Evolutionary conservation across 2,888 invertebrate genomes (phyloP), one percentile per base, ranked within the genome.

Genomic region (Oscheius myriophilus): DNA sequence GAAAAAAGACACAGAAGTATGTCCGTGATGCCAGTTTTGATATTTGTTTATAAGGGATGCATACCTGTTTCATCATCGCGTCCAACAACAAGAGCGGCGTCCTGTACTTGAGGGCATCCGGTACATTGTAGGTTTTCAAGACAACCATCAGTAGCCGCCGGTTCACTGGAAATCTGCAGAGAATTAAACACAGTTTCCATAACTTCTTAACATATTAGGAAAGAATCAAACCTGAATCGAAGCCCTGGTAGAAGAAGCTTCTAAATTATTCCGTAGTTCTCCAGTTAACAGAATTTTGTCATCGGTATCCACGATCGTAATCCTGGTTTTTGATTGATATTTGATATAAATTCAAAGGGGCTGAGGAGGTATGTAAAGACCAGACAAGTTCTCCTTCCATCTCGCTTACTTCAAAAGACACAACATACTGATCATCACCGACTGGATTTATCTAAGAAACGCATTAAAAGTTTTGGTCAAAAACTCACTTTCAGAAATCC

Each of bases 401-500:
- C 62, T 61, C 61, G 9, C 33, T n/a, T 23, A 61, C 49, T n/a
- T 80, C 75, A 51, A 80, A 80, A 46, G 73, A 69, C 25, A 80
- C 69, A 33, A 76, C 70, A 51, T 75, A 80, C 43, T 72, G 70
- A 42, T 75, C 70, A n/a, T 75, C 76, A 67, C 73, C 70, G 23
- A 73, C 67, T 39, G 75, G 73, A 23, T 68, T 70, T 23, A 78
- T 75, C 78, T 73, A 14, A 18, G 7, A 51, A 45, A 42, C 26
- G 16, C 21, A 25, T 7, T 26, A 21, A 45, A 25, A 21, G 23
- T 18, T 16, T n/a, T 18, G 18, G 18, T 45, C 18, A n/a, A n/a
- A n/a, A n/a, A 63, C 73, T 64, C 26, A 80, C 80, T 72, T 75
- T 75, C 14, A 80, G 41, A 70, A 77, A 80, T 16, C 78, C 80